Percentiles rank a stretch among this genome's conserved stretches.
phyloP scores from a whole-genome alignment of 2,113 vertebrate genomes.

The Prunella himalayana region DNA sequence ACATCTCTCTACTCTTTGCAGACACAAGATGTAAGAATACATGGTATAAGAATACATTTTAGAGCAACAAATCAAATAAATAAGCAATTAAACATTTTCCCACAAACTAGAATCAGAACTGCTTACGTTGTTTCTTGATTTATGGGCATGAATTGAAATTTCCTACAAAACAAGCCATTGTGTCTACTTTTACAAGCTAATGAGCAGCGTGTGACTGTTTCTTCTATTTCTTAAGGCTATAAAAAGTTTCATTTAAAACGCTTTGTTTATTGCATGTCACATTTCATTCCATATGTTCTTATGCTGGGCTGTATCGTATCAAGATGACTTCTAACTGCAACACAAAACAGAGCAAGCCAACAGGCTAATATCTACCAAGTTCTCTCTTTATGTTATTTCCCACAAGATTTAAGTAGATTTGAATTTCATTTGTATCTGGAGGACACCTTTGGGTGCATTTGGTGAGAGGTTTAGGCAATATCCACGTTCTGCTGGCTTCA shows the following conservation, averaged over 20 bases:
- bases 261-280: conserved; percentile 37
- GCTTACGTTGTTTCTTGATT: background rate
- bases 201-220: background rate
- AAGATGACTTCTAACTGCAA: background rate
- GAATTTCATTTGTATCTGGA: background rate
- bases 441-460: background rate
- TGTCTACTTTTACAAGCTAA: conserved; percentile 41
- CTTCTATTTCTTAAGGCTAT: conserved; percentile 24
- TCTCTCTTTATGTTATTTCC: background rate
- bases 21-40: background rate
- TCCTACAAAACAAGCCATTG: conserved; percentile 17
- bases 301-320: background rate
- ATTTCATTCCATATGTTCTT: conserved; percentile 28
- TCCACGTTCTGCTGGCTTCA: background rate
- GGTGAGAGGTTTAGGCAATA: background rate
- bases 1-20: background rate
- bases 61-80: background rate
- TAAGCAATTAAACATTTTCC: conserved; percentile 15
- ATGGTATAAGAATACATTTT: background rate
- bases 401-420: background rate
- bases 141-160: conserved; percentile 4
- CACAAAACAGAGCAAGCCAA: background rate
- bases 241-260: conserved; percentile 37
- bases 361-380: background rate
- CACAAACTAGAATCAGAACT: background rate